A percentile compares a stretch with the other conserved stretches of the same genome.
Evolutionary conservation across 2,888 invertebrate species (phyloP).

Genomic region (Griposia aprilina): DNA sequence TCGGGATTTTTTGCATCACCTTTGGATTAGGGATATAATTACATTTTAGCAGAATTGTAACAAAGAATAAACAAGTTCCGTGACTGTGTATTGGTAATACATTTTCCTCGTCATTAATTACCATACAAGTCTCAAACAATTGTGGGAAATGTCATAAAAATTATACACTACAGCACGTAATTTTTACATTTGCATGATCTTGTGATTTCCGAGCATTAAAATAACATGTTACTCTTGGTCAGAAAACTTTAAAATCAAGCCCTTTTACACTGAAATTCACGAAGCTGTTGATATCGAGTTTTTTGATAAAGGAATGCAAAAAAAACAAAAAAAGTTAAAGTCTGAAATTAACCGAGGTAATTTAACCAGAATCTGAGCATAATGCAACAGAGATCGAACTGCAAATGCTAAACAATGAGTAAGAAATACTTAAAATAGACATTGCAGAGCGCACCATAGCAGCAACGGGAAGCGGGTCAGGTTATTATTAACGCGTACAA

Average conservation of each 20-base stretch:
- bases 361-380: slow-evolving; percentile 37
- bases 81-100: slow-evolving; percentile 15
- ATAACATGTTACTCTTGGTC: not conserved
- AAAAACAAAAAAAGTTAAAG: not conserved
- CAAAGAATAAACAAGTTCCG: slow-evolving; percentile 29
- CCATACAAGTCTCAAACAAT: slow-evolving; percentile 62
- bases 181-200: slow-evolving; percentile 27
- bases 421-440: slow-evolving; percentile 75
- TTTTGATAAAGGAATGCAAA: not conserved
- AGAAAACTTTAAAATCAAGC: not conserved
- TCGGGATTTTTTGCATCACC: slow-evolving; percentile 30
- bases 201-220: slow-evolving; percentile 13
- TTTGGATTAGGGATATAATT: slow-evolving; percentile 23
- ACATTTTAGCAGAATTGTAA: slow-evolving; percentile 32
- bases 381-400: slow-evolving; percentile 44
- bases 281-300: not conserved
- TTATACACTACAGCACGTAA: slow-evolving; percentile 5
- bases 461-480: slow-evolving; percentile 67
- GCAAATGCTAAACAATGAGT: slow-evolving; percentile 73
- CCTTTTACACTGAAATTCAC: not conserved
- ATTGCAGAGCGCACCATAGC: slow-evolving; percentile 66
- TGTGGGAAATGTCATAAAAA: slow-evolving; percentile 62
- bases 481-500: slow-evolving; percentile 69
- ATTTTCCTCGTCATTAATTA: slow-evolving; percentile 45
- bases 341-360: slow-evolving; percentile 12